phyloP scores from a whole-genome alignment of 2,797 vertebrate genomes.

The Acanthornis magna region DNA sequence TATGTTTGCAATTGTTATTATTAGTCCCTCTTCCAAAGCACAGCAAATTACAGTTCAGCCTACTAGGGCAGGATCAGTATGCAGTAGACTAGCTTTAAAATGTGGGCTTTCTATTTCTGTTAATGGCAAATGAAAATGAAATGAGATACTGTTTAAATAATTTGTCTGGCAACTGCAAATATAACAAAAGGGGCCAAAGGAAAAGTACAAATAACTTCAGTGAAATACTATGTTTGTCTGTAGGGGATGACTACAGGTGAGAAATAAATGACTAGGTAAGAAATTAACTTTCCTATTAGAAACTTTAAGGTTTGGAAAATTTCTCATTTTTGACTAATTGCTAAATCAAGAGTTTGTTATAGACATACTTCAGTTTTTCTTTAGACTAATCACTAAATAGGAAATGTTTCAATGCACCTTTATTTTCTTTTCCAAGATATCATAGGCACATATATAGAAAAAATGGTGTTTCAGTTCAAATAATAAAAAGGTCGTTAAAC shows the following conservation, averaged over 20 bases:
- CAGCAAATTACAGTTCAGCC: background rate
- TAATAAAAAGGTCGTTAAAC: background rate
- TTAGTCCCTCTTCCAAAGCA: background rate
- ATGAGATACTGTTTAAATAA: background rate
- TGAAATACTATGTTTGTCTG: background rate
- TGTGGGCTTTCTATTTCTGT: background rate
- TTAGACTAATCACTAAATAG: slow-evolving; percentile 47
- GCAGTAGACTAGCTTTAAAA: background rate
- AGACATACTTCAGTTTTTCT: slow-evolving; percentile 35
- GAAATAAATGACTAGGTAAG: background rate
- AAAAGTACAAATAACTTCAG: background rate
- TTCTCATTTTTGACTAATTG: slow-evolving; percentile 1
- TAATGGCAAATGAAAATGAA: background rate
- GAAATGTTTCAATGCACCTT: slow-evolving; percentile 55
- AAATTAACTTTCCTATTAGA: background rate
- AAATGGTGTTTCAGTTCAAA: background rate
- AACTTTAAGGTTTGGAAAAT: background rate
- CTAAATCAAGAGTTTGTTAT: slow-evolving; percentile 46
- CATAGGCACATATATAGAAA: background rate
- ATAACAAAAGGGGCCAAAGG: background rate
- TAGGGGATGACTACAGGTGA: background rate
- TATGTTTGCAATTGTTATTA: background rate
- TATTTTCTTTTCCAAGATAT: slow-evolving; percentile 49
- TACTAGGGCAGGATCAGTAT: background rate
- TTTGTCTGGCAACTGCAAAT: background rate